Conservation (phyloP, 2,113 vertebrate genomes). For the Grammomys dolichurus region DNA sequence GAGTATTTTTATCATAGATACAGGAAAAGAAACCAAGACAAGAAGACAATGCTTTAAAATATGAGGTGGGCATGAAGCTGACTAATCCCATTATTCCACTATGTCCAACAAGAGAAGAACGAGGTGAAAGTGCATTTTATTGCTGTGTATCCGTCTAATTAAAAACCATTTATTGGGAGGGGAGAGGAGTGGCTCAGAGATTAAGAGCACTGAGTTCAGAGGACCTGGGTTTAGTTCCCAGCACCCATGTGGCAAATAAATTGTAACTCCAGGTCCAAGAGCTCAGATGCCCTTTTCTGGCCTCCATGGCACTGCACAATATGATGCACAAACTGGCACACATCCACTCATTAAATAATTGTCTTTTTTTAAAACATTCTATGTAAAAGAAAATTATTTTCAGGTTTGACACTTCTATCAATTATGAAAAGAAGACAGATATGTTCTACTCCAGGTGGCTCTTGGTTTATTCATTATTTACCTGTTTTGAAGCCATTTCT, state of each 20-base stretch:
- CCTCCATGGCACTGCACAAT: neutral
- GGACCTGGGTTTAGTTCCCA: neutral
- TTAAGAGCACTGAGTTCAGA: neutral
- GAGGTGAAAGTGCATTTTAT: neutral
- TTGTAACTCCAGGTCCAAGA: neutral
- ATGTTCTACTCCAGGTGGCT: slow-evolving; percentile 44
- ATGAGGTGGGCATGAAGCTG: neutral
- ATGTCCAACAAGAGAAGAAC: neutral
- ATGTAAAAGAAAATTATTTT: slow-evolving; percentile 32
- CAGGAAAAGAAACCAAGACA: neutral
- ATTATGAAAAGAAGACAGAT: slow-evolving; percentile 45
- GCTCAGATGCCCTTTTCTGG: neutral
- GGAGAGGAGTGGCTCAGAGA: neutral
- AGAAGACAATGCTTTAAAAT: slow-evolving; percentile 1
- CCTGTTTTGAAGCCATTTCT: slow-evolving; percentile 16
- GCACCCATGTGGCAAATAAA: neutral
- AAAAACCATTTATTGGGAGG: slow-evolving; percentile 35
- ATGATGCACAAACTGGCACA: neutral
- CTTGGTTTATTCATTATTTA: slow-evolving; percentile 58
- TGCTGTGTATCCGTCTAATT: neutral
- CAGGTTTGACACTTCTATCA: neutral
- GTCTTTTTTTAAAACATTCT: neutral
- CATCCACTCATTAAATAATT: neutral
- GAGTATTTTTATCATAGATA: neutral
- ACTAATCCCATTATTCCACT: neutral